Evolutionary conservation across 92 coral and sea anemone species (phyloP), one percentile per base, ranked within the genome.

Genomic region (Palythoa heliodiscus): DNA sequence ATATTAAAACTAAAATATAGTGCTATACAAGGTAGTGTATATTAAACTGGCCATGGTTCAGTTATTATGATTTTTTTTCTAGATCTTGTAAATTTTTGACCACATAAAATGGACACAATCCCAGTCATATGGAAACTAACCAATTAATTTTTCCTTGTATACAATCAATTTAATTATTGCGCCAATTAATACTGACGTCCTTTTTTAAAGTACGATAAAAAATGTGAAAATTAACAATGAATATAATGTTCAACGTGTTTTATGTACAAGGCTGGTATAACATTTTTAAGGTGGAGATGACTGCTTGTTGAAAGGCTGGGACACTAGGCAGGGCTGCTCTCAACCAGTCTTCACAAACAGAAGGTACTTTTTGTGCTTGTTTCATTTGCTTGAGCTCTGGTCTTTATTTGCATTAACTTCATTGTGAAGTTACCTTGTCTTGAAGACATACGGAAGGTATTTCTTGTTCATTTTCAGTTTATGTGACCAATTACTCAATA

Each of bases 241-340:
- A 17, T 25, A 61, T 43, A 43, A 43, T 43, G 4, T 1, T 43
- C 4, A 43, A 43, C 13, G n/a, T 71, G 75, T 13, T 37, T 22
- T 20, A 39, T 60, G 22, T 60, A 19, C 35, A 19, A 73, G 29
- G 77, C 57, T 73, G 47, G 29, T 73, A 2, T 35, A 73, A 73
- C 58, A 53, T 54, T 15, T 88, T 86, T 52, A 60, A 94, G 99
- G 99, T 52, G 99, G 97, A 7, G 99, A 97, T 89, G 99, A 97
- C 66, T 97, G 99, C 77, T 88, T 86, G 37, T 52, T 97, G 5
- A 89, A 87, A 83, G 95, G 98, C 20, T 97, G 99, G 99, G 99
- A 97, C 87, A 93, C 94, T 16, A 89, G 99, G 74, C 88, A 92
- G 39, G 89, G 89, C 69, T 95, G 99, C 75, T 88, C 84, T 57